Base-by-base conservation (phyloP, 1,140 invertebrate species). In the Pseudoatta argentina region DNA sequence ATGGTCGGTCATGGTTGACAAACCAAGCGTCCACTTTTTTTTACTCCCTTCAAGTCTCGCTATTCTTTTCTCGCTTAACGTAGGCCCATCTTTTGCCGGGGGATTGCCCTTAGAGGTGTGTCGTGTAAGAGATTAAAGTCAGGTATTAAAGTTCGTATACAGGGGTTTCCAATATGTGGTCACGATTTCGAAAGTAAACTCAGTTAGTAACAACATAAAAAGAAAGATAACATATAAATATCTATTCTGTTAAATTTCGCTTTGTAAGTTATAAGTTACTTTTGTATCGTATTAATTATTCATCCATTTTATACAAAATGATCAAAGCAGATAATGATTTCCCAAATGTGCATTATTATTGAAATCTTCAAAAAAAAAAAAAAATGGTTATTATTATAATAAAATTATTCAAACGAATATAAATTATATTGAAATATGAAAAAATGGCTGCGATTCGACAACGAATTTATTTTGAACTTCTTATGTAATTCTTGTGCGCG, bases 1-100 rank as follows among this genome's bases (percentile, higher is more conserved):
- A 89, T 79, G 86, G 88, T 89, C 88, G 88, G 92, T 94, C 91
- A 92, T 93, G 94, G 92, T 94, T 95, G 94, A 92, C 91, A 94
- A 91, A 91, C 93, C 94, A 94, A 92, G 94, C 94, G 93, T 92
- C 92, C 75, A 92, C 91, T 87, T 85, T 85, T 39, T 44, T 72
- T 87, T 91, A 85, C 87, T 77, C 77, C 89, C 88, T 88, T 87
- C 85, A 86, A 91, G 93, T 88, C 88, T 91, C 92, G 64, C 75
- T 86, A 87, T 86, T 87, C 89, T 90, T 91, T 78, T 91, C 75
- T 57, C 44, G 85, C 86, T 71, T 55, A 87, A 75, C 86, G 77
- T 89, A 55, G 87, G 83, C 51, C 61, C 87, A 44, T 73, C 76
- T 90, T 88, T 82, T 82, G 83, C 73, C 61, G 48, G 63, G 63